These are phyloP conservation scores for Lucilia cuprina DNA, from an alignment of 1,140 invertebrate species.

Conservation along the genomic window DNA sequence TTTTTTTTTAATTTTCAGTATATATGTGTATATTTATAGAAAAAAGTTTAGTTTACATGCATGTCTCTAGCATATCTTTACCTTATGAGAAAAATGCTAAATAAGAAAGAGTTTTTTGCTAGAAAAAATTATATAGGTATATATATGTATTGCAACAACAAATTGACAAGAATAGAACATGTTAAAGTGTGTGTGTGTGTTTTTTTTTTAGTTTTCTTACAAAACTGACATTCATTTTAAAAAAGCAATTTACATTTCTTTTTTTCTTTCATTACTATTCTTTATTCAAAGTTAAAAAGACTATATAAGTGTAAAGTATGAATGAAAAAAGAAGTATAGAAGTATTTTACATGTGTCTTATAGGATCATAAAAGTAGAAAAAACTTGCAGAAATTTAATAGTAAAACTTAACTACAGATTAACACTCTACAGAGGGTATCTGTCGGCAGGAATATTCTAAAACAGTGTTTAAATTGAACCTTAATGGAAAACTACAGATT, in stretches of 20 bases:
- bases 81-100: not conserved
- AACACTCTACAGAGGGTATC: too few species aligned
- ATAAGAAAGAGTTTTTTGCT: not conserved
- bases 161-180: slow-evolving; percentile 18
- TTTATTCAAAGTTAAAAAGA: not conserved
- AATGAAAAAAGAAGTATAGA: not conserved
- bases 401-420: too few species aligned
- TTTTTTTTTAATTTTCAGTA: not conserved
- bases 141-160: not conserved
- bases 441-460: too few species aligned
- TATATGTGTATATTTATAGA: not conserved
- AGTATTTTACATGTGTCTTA: not conserved
- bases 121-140: too few species aligned
- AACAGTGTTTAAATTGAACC: too few species aligned
- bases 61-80: not conserved
- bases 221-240: slow-evolving; percentile 16
- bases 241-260: slow-evolving; percentile 25
- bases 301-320: not conserved
- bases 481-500: too few species aligned
- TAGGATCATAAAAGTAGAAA: too few species aligned
- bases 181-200: slow-evolving; percentile 11
- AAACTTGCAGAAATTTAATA: too few species aligned
- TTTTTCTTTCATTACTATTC: not conserved
- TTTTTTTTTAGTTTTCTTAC: not conserved
- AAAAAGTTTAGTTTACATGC: not conserved